Percentiles rank a stretch among this genome's conserved stretches.
These are phyloP conservation scores for Sinocyclocheilus maitianheensis DNA, from an alignment of 2,113 vertebrate species.

Conservation along the genomic window DNA sequence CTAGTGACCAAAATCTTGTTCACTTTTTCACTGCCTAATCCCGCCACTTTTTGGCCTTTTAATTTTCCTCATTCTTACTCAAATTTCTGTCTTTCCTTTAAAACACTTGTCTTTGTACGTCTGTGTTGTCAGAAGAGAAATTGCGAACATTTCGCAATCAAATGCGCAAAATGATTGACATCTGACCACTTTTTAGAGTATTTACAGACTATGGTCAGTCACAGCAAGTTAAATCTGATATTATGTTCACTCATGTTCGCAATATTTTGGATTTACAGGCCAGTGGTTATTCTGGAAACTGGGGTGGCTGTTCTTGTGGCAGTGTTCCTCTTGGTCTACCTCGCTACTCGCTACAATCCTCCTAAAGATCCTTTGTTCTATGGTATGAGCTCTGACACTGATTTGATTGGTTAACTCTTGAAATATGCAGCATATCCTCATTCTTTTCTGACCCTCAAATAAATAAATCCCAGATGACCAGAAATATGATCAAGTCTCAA, in stretches of 20 bases:
- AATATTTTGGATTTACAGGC: conserved; percentile 60
- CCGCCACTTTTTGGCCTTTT: not conserved
- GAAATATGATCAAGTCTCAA: not conserved
- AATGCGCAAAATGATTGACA: not conserved
- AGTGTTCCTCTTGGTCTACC: conserved; percentile 73
- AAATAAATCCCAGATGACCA: not conserved
- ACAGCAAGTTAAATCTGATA: conserved; percentile 24
- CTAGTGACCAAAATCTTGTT: not conserved
- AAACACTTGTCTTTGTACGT: not conserved
- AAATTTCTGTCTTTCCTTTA: not conserved
- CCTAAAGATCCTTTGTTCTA: conserved; percentile 84
- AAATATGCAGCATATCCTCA: conserved; percentile 1
- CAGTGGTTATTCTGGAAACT: conserved; percentile 68
- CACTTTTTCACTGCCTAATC: not conserved
- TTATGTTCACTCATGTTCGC: conserved; percentile 27
- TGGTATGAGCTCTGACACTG: conserved; percentile 68
- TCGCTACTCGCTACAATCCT: conserved; percentile 68
- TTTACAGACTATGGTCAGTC: not conserved
- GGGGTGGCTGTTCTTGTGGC: conserved; percentile 72
- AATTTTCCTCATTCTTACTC: not conserved
- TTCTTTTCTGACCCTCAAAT: conserved; percentile 12
- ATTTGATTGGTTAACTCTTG: not conserved
- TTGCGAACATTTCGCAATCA: not conserved
- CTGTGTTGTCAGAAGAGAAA: not conserved
- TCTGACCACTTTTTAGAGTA: not conserved